phyloP scores from a whole-genome alignment of 2,113 vertebrate genomes.

The Ceyx cyanopectus region DNA sequence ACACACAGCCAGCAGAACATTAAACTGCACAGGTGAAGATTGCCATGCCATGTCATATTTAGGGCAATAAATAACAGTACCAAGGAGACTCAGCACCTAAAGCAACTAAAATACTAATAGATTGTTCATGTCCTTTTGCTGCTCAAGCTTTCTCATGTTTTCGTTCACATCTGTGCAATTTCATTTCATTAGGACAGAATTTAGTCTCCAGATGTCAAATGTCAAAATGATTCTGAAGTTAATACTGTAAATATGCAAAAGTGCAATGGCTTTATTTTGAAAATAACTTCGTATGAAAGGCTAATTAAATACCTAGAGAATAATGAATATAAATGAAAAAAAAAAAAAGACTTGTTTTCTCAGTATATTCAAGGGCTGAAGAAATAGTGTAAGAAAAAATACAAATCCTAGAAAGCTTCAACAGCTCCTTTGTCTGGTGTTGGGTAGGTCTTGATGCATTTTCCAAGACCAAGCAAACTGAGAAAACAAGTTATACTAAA shows the following conservation, averaged over 20 bases:
- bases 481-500: background rate
- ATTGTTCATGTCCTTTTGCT: background rate
- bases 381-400: background rate
- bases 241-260: background rate
- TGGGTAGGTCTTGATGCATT: background rate
- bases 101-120: background rate
- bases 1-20: background rate
- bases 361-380: background rate
- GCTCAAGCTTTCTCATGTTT: background rate
- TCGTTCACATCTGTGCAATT: background rate
- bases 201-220: background rate
- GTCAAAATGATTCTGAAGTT: background rate
- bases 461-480: background rate
- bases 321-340: background rate
- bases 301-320: background rate
- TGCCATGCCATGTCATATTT: background rate
- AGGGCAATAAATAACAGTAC: background rate
- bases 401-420: background rate
- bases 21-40: background rate
- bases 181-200: background rate
- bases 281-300: constrained; percentile 1
- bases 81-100: background rate
- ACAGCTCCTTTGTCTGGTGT: background rate
- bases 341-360: background rate
- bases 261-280: background rate